phyloP scores from a whole-genome alignment of 2,797 vertebrate species.

The Harpagifer antarcticus region DNA sequence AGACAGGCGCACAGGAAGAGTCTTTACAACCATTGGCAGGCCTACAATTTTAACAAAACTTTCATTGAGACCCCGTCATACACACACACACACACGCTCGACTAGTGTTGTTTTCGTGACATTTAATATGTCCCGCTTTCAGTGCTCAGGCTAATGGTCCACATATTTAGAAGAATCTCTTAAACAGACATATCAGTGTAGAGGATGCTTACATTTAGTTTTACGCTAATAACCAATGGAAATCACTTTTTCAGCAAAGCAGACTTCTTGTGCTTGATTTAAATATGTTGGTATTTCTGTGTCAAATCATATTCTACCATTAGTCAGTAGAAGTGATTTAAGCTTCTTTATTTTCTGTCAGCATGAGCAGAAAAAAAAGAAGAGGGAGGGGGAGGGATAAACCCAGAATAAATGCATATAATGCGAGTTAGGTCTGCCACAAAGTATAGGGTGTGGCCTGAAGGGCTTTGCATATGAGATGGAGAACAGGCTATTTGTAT shows the following conservation, averaged over 20 bases:
- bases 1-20: constrained; percentile 58
- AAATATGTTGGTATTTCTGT: not conserved
- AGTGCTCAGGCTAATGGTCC: constrained; percentile 20
- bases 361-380: constrained; percentile 27
- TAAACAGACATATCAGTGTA: not conserved
- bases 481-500: constrained; percentile 80
- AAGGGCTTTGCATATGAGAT: constrained; percentile 76
- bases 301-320: constrained; percentile 26
- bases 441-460: constrained; percentile 87
- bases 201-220: not conserved
- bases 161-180: not conserved
- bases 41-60: constrained; percentile 52
- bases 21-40: constrained; percentile 64
- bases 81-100: constrained; percentile 14
- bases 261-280: not conserved
- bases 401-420: constrained; percentile 79
- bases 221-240: not conserved
- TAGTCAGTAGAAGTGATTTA: constrained; percentile 12
- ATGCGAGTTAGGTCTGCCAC: constrained; percentile 80
- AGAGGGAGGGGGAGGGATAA: constrained; percentile 51
- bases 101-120: constrained; percentile 37
- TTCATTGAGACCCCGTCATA: constrained; percentile 35
- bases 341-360: constrained; percentile 22
- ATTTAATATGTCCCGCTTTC: constrained; percentile 52
- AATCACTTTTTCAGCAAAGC: not conserved